Base-by-base conservation (phyloP, 2,113 vertebrate genomes). In the Nematolebias whitei region DNA sequence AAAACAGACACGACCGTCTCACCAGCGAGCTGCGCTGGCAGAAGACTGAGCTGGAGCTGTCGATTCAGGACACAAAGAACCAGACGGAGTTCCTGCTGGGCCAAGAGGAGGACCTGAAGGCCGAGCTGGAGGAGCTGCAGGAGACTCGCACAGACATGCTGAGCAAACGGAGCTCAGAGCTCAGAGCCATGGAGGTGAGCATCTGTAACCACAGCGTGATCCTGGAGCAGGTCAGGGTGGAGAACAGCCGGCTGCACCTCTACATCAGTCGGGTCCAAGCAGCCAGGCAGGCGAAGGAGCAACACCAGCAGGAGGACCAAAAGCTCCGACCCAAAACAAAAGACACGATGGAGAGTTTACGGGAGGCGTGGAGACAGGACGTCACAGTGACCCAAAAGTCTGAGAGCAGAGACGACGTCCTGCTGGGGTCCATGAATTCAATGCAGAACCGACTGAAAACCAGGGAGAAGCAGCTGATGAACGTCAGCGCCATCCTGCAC, bases 181-280 rank as follows among this genome's bases (percentile, higher is more conserved):
- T 92, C 43, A 78, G 58, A 29, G 50, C 53, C 0, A 58, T 68
- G 0, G 91, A 92, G 77, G 56, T 41, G n/a, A 55, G 19, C 58
- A n/a, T 93, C 75, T 90, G 85, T 1, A 24, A 88, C 50, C 51
- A 39, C 0, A 29, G 23, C 0, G 52, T 79, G 47, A 81, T 82
- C 45, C 68, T 90, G 72, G 79, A 89, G 73, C 68, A 81, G 65
- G 84, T 90, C 16, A 16, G 18, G 15, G 2, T 74, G 71, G 90
- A 92, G 63, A 92, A 92, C 85, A 82, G 88, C 71, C 57, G 87
- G 9, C 68, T 92, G 26, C 82, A 48, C 2, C 68, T 92, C 45
- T 0, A n/a, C 1, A 39, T 78, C 64, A 12, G 12, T 10, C 62
- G 49, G 68, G 26, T 0, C 5, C 51, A 0, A 2, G 11, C 18